These are phyloP conservation scores for Clunio marinus DNA, from an alignment of 2,888 invertebrate species.

Conservation along the genomic window DNA sequence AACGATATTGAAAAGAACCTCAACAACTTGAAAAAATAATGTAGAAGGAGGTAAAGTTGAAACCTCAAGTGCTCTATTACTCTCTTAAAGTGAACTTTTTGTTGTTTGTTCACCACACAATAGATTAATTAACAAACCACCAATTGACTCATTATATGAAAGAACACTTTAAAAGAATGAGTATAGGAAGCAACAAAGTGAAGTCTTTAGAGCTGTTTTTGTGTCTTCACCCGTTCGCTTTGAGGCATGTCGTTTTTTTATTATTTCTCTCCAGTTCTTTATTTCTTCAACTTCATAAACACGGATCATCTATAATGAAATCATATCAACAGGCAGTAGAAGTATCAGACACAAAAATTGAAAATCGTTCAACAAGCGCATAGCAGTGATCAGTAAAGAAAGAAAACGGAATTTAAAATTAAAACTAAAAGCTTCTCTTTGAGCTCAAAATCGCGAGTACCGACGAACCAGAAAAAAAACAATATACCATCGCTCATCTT, in stretches of 20 bases:
- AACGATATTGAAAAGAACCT: background rate
- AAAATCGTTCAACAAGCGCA: background rate
- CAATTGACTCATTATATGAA: constrained; percentile 39
- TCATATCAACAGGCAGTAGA: constrained; percentile 30
- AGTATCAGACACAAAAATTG: constrained; percentile 34
- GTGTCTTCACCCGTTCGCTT: background rate
- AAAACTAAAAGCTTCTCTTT: constrained; percentile 17
- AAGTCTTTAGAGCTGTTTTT: constrained; percentile 12
- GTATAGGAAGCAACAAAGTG: background rate
- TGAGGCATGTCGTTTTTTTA: background rate
- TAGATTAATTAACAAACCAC: constrained; percentile 38
- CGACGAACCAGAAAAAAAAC: constrained; percentile 31
- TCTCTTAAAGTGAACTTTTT: constrained; percentile 30
- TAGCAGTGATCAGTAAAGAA: constrained; percentile 12
- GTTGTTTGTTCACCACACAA: constrained; percentile 37
- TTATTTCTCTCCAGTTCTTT: constrained; percentile 10
- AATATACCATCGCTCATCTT: constrained; percentile 29
- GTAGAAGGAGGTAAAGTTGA: background rate
- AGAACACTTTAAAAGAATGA: constrained; percentile 19
- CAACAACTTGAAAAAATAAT: background rate
- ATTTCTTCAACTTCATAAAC: too few species aligned
- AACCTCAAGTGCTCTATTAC: constrained; percentile 36
- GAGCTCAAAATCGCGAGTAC: background rate
- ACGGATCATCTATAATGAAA: constrained; percentile 38
- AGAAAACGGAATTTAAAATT: constrained; percentile 32